Conservation (phyloP, 2,888 invertebrate genomes). For the Torymus aiolomorphi region DNA sequence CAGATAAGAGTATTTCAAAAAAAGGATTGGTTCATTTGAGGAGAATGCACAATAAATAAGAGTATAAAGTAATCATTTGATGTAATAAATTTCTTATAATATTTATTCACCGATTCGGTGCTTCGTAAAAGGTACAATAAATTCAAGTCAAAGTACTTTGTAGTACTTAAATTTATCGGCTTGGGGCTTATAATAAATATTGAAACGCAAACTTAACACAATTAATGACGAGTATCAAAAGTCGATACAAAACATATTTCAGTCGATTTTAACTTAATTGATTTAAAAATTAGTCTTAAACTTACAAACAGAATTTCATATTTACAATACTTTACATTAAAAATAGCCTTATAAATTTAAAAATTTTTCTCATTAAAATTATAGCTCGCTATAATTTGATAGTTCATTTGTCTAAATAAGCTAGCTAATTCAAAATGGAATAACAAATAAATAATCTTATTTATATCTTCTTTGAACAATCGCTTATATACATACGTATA, state of each 20-base stretch:
- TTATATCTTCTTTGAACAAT: conserved; percentile 41
- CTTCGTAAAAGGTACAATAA: conserved; percentile 35
- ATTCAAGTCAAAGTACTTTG: conserved; percentile 7
- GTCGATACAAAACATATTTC: not conserved
- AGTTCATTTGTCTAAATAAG: conserved; percentile 23
- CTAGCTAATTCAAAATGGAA: conserved; percentile 17
- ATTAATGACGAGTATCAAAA: conserved; percentile 14
- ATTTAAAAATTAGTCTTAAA: conserved; percentile 1
- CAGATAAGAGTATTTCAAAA: too few species aligned
- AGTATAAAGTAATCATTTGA: not conserved
- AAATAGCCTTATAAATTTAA: conserved; percentile 36
- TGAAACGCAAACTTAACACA: not conserved
- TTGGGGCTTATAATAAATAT: not conserved
- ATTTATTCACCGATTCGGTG: conserved; percentile 5
- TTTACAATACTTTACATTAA: conserved; percentile 47
- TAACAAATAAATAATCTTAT: conserved; percentile 42
- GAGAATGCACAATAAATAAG: not conserved
- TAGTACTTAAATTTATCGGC: conserved; percentile 1
- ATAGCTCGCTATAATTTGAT: conserved; percentile 7
- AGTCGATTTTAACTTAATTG: conserved; percentile 18
- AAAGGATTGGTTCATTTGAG: not conserved
- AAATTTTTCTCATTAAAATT: conserved; percentile 14
- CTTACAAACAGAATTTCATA: conserved; percentile 33
- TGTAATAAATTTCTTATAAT: conserved; percentile 53
- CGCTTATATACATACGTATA: conserved; percentile 53